Base-by-base conservation (phyloP, 1,140 invertebrate genomes). In the Microplitis mediator region DNA sequence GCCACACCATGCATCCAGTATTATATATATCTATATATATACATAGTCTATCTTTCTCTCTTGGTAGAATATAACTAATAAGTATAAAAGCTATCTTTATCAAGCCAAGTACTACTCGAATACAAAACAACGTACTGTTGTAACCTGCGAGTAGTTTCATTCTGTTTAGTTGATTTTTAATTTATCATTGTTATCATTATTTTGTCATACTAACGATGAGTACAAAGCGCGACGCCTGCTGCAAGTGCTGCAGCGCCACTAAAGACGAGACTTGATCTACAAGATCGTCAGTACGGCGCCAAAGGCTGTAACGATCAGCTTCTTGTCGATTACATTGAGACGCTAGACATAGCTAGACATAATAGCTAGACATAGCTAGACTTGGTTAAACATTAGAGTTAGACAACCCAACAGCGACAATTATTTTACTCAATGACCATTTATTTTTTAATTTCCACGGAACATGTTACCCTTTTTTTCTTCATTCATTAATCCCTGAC, bases 261-360 rank as follows among this genome's bases (percentile, higher is more conserved):
- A 58, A 63, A 66, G 39, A 66, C 69, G 66, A 65, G 70, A 71
- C 54, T 73, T 75, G 67, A 75, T 75, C 73, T 73, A 75, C 74
- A 75, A 73, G 68, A 75, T 63, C 64, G 56, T 45, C 39, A 45
- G 39, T 9, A 62, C 71, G 69, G 70, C 69, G 69, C 72, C 70
- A 35, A n/a, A 51, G 52, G 32, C 51, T 39, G 52, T 72, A 72
- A 72, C 63, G 63, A 72, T 71, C 34, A 14, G 50, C 61, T 34
- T 34, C 32, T 45, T 63, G 16, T 32, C 51, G 51, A 71, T 71
- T 52, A 31, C 50, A 50, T 35, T 50, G 51, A 71, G 39, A 51
- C 34, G 14, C 1, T 39, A 58, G 16, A 51, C 11, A 6, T 45
- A 6, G 8, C 23, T 2, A 23, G 23, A 23, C 23, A 23, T 23